Conservation (phyloP, 2,797 vertebrate genomes). For the Chloroceryle amazona region DNA sequence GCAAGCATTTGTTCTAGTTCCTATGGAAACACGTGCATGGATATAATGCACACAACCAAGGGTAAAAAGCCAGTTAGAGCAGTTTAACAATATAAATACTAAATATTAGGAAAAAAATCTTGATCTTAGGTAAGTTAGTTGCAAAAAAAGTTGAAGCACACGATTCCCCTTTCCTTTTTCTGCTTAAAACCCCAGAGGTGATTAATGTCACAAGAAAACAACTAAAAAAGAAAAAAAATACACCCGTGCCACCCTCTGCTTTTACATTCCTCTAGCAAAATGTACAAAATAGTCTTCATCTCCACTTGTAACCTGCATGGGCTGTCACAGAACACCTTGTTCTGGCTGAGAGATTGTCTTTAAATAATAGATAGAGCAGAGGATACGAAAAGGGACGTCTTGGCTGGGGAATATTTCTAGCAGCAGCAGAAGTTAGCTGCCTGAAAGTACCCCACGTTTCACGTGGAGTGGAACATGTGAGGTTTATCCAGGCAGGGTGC, state of each 20-base stretch:
- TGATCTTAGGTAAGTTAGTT: neutral
- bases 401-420: neutral
- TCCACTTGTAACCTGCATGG: neutral
- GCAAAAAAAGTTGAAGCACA: neutral
- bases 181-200: neutral
- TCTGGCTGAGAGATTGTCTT: neutral
- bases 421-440: neutral
- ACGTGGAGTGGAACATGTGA: neutral
- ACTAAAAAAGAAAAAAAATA: neutral
- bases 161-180: accelerated
- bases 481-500: neutral
- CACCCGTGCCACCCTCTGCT: neutral
- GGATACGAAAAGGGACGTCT: neutral
- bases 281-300: neutral
- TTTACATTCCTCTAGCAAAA: neutral
- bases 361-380: neutral
- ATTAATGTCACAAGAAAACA: neutral
- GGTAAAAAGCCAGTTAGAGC: neutral
- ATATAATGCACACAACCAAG: neutral
- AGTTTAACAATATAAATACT: neutral
- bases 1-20: neutral
- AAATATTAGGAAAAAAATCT: neutral
- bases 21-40: neutral
- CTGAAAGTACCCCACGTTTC: neutral
- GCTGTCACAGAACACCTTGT: neutral